Percentiles rank a stretch among this genome's conserved stretches.
Evolutionary conservation across 2,888 invertebrate genomes (phyloP).

Genomic region (Gortyna flavago): DNA sequence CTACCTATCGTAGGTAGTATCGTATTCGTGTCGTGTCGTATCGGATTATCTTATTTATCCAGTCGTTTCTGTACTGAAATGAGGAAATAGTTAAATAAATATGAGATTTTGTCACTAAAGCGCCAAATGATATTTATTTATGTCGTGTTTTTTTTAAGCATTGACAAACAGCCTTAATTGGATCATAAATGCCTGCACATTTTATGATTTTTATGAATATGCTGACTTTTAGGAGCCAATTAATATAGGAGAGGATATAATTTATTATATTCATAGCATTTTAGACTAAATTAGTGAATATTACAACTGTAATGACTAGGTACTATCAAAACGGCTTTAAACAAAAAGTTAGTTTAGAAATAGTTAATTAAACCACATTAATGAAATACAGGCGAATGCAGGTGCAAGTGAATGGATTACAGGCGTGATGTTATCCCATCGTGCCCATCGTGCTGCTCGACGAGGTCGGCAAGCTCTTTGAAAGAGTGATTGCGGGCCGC

Average conservation of each 20-base stretch:
- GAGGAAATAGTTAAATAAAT: neutral
- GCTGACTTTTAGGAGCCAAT: slow-evolving; percentile 26
- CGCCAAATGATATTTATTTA: neutral
- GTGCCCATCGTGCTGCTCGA: too few relatives aligned
- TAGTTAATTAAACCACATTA: neutral
- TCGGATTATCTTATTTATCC: neutral
- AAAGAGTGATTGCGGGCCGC: too few relatives aligned
- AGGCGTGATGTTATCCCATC: neutral
- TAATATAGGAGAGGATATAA: slow-evolving; percentile 12
- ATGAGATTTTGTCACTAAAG: neutral
- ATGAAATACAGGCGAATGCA: neutral
- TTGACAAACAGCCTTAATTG: slow-evolving; percentile 16
- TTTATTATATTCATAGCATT: slow-evolving; percentile 6
- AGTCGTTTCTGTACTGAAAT: neutral
- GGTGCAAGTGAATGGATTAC: neutral
- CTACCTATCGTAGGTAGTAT: too few relatives aligned
- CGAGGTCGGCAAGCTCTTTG: too few relatives aligned
- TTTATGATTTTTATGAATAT: slow-evolving; percentile 21
- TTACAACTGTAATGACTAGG: neutral
- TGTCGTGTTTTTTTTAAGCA: neutral
- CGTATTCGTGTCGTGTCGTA: too few relatives aligned
- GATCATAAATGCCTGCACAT: slow-evolving; percentile 20
- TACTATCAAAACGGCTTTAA: slow-evolving; percentile 6
- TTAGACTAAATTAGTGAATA: neutral
- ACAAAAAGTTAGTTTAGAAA: neutral